Conservation (phyloP, 2,113 vertebrate genomes). For the Lagopus leucura region DNA sequence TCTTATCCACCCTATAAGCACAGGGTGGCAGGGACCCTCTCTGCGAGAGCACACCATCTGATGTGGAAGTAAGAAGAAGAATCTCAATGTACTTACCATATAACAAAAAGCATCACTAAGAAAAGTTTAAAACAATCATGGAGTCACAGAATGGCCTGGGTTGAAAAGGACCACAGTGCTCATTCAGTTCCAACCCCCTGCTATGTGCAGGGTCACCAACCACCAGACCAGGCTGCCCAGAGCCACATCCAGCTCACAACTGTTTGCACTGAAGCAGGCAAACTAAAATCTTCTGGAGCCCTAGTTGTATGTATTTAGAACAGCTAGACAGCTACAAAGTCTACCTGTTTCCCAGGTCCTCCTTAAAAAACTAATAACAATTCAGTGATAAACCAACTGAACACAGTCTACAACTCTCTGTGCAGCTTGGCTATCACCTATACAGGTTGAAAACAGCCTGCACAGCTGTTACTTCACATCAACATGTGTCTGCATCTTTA, state of each 20-base stretch:
- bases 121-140: not conserved
- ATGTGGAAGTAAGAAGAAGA: not conserved
- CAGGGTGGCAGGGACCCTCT: not conserved
- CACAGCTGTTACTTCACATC: not conserved
- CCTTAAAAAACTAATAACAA: not conserved
- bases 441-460: accelerated
- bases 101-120: not conserved
- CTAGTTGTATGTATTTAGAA: not conserved
- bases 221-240: too few relatives aligned
- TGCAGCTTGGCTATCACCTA: not conserved
- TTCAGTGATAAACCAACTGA: not conserved
- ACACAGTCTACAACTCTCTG: accelerated
- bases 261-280: not conserved
- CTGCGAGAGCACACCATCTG: not conserved
- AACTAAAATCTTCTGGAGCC: not conserved
- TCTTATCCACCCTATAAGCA: accelerated
- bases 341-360: not conserved
- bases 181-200: too few relatives aligned
- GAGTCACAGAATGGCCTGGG: too few relatives aligned
- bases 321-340: not conserved
- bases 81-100: not conserved
- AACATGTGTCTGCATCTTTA: not conserved
- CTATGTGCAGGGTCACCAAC: too few relatives aligned
- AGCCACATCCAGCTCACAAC: too few relatives aligned
- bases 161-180: too few relatives aligned